Base-by-base conservation (phyloP, 2,888 invertebrate species). In the Gnatocerus cornutus region DNA sequence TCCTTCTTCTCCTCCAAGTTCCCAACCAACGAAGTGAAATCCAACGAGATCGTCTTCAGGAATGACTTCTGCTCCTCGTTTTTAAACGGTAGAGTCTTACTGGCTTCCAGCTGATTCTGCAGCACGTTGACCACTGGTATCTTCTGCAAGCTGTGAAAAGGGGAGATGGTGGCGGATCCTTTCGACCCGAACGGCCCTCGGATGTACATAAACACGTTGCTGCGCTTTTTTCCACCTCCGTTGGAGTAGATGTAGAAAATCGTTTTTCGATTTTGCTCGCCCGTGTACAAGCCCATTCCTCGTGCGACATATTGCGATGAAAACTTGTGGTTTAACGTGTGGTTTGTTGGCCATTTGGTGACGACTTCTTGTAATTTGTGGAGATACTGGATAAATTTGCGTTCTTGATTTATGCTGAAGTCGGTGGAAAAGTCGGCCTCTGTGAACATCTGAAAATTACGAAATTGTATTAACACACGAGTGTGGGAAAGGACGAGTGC, bases 211-310 rank as follows among this genome's bases (percentile, higher is more conserved):
- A 83, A 72, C 8, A 84, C 73, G 63, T 76, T 76, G 8, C 70
- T 73, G 43, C 74, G 72, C 9, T 68, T 73, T 10, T 62, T 62
- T 41, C 69, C 62, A 0, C 61, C 50, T 7, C 63, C 55, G 68
- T 81, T 80, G 0, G 81, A 77, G 75, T 90, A 90, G 68, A 90
- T 84, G 81, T 89, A 90, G 79, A 90, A 90, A 52, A 84, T 81
- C 59, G 88, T 85, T 80, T 87, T 87, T 69, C 86, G 86, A 66
- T 88, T 85, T 53, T 88, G 84, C 81, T 89, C 89, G 21, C 89
- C 89, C 33, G 88, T 88, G 33, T 87, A 84, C 13, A 91, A 81
- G 0, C 90, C 90, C 80, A 90, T 88, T 7, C 90, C 90, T 80
- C 88, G 86, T 0, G 88, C 90, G 1, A 89, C 85, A 76, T 89